Evolutionary conservation across 2,888 invertebrate species (phyloP), one percentile per base, ranked within the genome.

Genomic region (Tolmerus cingulatus): DNA sequence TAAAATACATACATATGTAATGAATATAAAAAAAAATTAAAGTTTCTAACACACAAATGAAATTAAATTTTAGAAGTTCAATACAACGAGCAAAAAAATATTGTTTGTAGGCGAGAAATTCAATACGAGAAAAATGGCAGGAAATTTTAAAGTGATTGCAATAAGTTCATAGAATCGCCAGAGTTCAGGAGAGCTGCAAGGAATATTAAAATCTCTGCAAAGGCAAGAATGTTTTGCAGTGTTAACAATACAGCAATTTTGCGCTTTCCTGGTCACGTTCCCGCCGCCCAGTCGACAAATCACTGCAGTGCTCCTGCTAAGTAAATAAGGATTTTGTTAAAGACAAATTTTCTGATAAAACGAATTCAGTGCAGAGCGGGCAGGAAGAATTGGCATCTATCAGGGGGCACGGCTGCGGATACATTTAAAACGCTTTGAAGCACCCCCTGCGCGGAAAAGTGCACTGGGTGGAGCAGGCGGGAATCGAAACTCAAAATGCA

Each of bases 301-400:
- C 78, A 78, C 40, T 78, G 78, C 78, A 43, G 19, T 43, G 46
- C 78, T 78, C 78, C 16, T 23, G 43, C 46, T 46, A 46, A 78
- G 46, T 78, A 78, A 78, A 78, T 78, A 78, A 78, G 78, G 23
- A 43, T 78, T 78, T 16, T 78, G 43, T 43, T 78, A 43, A 78
- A 43, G 78, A 78, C 46, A 78, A 78, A n/a, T 27, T 37, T 1
- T 78, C 23, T 43, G 78, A 78, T 78, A 43, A 43, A 78, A 78
- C 46, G 46, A 46, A 23, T 43, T 78, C 46, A 78, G 23, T 46
- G 43, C 19, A 19, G 78, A 78, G n/a, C 37, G 16, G n/a, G 40
- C 5, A 37, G 37, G 27, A 46, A 16, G 40, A 19, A 78, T 43
- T 40, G 78, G 43, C 37, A 46, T 27, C 43, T 43, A 43, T 78